Percentiles rank a stretch among this genome's conserved stretches.
These are phyloP conservation scores for Eumeta japonica DNA, from an alignment of 1,140 invertebrate species.

Conservation along the genomic window DNA sequence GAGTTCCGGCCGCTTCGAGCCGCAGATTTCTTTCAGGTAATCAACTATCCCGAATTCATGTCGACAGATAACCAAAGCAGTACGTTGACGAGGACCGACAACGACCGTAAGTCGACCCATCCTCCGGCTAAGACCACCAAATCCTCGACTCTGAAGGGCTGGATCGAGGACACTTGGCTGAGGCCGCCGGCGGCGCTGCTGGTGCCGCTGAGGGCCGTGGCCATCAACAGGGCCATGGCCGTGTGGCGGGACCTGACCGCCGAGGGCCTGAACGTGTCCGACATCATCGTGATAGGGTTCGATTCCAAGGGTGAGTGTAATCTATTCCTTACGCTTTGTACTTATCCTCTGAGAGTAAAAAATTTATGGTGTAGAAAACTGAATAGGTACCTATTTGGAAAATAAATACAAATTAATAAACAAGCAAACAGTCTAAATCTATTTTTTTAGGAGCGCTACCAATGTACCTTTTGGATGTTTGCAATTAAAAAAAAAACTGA, in stretches of 20 bases:
- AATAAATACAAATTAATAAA: neutral
- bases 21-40: no score
- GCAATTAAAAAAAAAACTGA: no score
- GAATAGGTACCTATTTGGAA: neutral
- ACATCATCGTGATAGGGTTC: constrained; percentile 45
- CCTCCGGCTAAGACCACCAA: constrained; percentile 15
- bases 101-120: constrained; percentile 16
- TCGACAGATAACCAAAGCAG: no score
- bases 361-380: no score
- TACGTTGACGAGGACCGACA: no score
- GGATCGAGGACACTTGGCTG: constrained; percentile 60
- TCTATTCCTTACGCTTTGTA: no score
- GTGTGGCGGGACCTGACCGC: constrained; percentile 47
- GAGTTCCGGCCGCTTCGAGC: no score
- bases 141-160: constrained; percentile 43
- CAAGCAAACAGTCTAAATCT: neutral
- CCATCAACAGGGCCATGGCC: constrained; percentile 48
- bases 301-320: constrained; percentile 41
- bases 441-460: neutral
- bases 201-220: constrained; percentile 47
- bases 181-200: constrained; percentile 58
- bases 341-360: neutral
- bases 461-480: no score
- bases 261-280: constrained; percentile 34
- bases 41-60: no score